Base-by-base conservation (phyloP, 23 tunicate genomes). In the Botrylloides violaceus region DNA sequence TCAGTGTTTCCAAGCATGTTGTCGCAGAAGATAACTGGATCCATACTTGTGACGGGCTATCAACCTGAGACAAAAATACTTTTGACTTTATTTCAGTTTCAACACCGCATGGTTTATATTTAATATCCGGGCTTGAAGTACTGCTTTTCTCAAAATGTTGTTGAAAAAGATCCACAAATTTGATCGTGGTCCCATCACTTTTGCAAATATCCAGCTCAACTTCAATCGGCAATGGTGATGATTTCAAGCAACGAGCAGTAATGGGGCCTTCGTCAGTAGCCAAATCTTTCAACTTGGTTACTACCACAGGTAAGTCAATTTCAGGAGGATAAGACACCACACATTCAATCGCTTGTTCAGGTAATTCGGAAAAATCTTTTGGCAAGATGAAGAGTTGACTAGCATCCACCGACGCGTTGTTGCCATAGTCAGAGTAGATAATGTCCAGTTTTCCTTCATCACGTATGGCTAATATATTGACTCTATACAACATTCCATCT, bases 341-440 rank as follows among this genome's bases (percentile, higher is more conserved):
- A 48, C 92, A 78, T 2, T 31, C 22, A 3, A 84, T 34, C 32
- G 83, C 83, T 31, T 43, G 34, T 27, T 78, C 84, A 15, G 80
- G 83, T 23, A 61, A 34, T 7, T 28, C 36, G 18, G 73, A 27
- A 56, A 49, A 78, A 22, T 57, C 48, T 29, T 33, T 36, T n/a
- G 71, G 59, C 0, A 79, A 36, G 4, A 22, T 25, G 25, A 27
- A 39, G 20, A 78, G 34, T n/a, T 65, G 61, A 21, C 28, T 36
- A 3, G 64, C 19, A 6, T 73, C 49, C 7, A 80, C 62, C 2
- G 23, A 1, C 19, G 79, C 53, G n/a, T 29, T 43, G 57, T 87
- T 87, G 20, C 95, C 95, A 76, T 81, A 87, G 71, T 87, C 95
- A 35, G 84, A 57, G 62, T 74, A 87, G 32, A 33, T 33, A 34